Base-by-base conservation (phyloP, 1,140 invertebrate genomes). In the Brachionus rubens region DNA sequence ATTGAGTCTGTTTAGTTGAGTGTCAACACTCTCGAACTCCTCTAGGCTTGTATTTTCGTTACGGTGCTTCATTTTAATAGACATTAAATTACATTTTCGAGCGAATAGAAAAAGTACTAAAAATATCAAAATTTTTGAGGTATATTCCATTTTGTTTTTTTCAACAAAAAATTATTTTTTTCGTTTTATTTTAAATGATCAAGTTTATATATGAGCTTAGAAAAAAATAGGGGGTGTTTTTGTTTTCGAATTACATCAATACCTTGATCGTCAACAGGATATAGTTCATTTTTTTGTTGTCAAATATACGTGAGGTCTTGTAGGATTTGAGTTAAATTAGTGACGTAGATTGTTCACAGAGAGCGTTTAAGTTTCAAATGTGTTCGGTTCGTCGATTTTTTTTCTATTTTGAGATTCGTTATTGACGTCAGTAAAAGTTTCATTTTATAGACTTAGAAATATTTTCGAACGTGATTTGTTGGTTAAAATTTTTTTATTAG, bases 271-370 rank as follows among this genome's bases (percentile, higher is more conserved):
- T 59, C 33, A 28, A 59, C 16, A 33, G 36, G 24, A 16, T 16
- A 59, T 36, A 59, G 28, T 19, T 16, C 16, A 59, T 59, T 6
- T 59, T n/a, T 12, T 30, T 26, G 30, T 28, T 33, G 19, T 28
- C 36, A 59, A 59, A 59, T 59, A 59, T 59, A 59, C 54, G 54
- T 59, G 54, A 59, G 30, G 54, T 59, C 28, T 59, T 59, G 16
- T 33, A 59, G 54, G 30, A 59, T 19, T 33, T 59, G 33, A 33
- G 36, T 59, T 28, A 28, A 28, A 28, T 54, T 52, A 40, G 54
- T 59, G 54, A 56, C 52, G 52, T n/a, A n/a, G n/a, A n/a, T n/a
- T n/a, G n/a, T 30, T 56, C 30, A n/a, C 3, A 28, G 30, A 24
- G 30, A 56, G n/a, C 26, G n/a, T 56, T 56, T 30, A 48, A 0